Evolutionary conservation across 2,113 vertebrate species (phyloP), one percentile per base, ranked within the genome.

Genomic region (Leptocoma aspasia): DNA sequence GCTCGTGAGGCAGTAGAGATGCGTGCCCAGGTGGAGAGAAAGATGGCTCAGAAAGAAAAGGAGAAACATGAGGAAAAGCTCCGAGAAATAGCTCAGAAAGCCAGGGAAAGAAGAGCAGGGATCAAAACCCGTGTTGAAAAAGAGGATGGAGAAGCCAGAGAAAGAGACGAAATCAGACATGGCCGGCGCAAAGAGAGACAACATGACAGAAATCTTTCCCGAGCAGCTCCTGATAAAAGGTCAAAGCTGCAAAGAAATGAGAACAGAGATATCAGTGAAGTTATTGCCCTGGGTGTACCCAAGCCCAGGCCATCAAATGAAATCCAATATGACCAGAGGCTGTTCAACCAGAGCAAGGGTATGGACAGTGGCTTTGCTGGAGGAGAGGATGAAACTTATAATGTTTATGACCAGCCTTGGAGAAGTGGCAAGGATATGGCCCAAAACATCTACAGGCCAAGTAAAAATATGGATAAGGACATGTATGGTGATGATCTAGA

Each of bases 61-160:
- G 99, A 99, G 81, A 99, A 99, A 95, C 99, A 99, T n/a, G 99
- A 99, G 94, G 99, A 99, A 95, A 99, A 99, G 91, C 99, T 99
- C 31, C 95, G 99, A 94, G 99, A 99, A 96, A 97, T 99, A 98
- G 99, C 99, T 52, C 99, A 99, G 95, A 99, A 99, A 98, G 99
- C 99, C 66, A 96, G 99, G 81, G 99, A 99, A 85, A 99, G 99
- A 92, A 98, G 99, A 98, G 99, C 99, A 35, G 99, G 99, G 33
- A 99, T 99, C 95, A 99, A 99, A 98, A 98, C 98, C 31, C 99
- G 99, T 5, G 98, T 98, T 61, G 99, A 99, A 88, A 99, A 99
- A 98, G 99, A 35, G 56, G 56, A 57, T 24, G 56, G 56, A 57
- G 56, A 15, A 24, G 56, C 22, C 23, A 23, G 22, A 57, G 54